Evolutionary conservation across 2,113 vertebrate genomes (phyloP), one percentile per base, ranked within the genome.

Genomic region (Tiliqua scincoides): DNA sequence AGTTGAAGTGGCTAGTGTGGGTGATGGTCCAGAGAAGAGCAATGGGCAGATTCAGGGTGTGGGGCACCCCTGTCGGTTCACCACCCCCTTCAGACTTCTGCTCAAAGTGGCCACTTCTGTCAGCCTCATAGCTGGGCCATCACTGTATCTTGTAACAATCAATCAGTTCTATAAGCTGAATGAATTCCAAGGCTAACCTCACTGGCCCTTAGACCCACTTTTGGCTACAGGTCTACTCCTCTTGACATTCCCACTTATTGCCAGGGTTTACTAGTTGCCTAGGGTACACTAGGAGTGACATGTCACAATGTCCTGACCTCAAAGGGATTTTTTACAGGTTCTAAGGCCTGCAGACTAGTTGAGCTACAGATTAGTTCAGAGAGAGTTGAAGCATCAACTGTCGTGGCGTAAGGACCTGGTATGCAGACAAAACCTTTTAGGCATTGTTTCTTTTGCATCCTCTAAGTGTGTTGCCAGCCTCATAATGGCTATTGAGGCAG

Each of bases 291-390:
- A 75, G 57, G 32, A 40, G 62, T 37, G 32, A 27, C 43, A 78
- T 52, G 84, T 85, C 75, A 85, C 67, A 85, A 85, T 78, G 52
- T 35, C 32, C 52, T 85, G 52, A 85, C 48, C 14, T 78, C 63
- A 78, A 57, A 32, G 18, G n/a, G 10, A 8, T 30, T 57, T 76
- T 68, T 67, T 6, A 74, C 77, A 79, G 23, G 20, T 40, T 68
- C 65, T 85, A 57, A 70, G 15, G 25, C 40, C 37, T 85, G 40
- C 17, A 76, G 63, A 23, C 3, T 81, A 37, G n/a, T 65, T 12
- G 10, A 6, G 21, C 63, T 2, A 48, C 43, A 48, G 43, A 8
- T 48, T 48, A 48, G 43, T 48, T 27, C 43, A 70, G 65, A 8
- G 18, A 14, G 10, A 37, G 25, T 7, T 70, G 63, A 37, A 70